Evolutionary conservation across 2,113 vertebrate genomes (phyloP), one percentile per base, ranked within the genome.

Genomic region (Synodontis membranacea): DNA sequence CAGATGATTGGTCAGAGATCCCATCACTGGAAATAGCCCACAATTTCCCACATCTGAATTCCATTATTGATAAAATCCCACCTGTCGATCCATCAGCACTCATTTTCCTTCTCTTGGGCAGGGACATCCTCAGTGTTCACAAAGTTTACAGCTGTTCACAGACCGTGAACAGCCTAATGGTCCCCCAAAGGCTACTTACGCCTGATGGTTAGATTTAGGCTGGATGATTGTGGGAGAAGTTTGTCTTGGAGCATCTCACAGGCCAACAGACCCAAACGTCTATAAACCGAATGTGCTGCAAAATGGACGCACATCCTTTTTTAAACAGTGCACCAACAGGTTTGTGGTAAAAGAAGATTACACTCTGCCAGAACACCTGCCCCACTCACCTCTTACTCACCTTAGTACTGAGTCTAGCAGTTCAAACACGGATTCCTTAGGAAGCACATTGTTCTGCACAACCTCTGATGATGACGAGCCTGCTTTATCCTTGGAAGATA

Each of bases 1-100:
- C 75, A 19, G 88, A 89, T 21, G 82, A 89, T 19, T 39, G 82
- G 4, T 17, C 50, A 37, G 85, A 89, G 39, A 89, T 89, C 6
- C 85, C 80, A 5, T 60, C 80, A 70, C 72, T 74, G 6, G 84
- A 84, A 2, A n/a, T 72, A 2, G 74, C 85, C 4, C 21, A 31
- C 2, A 11, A 82, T n/a, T 34, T 66, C 60, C 79, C 87, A 0
- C 81, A 86, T 3, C 42, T 88, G 2, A 0, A 25, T 0, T n/a
- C 28, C 2, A 2, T 81, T 6, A 50, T 70, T 21, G 3, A 56
- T 25, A 23, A 86, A 23, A 52, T 89, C 34, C 82, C 39, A 34
- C 4, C 46, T 8, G 17, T 84, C 10, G 82, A 89, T 39, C 42
- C n/a, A 1, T 0, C 75, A 46, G 82, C 81, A n/a, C 34, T 14